Evolutionary conservation across 1,140 invertebrate genomes (phyloP).

Genomic region (Batillaria attramentaria): DNA sequence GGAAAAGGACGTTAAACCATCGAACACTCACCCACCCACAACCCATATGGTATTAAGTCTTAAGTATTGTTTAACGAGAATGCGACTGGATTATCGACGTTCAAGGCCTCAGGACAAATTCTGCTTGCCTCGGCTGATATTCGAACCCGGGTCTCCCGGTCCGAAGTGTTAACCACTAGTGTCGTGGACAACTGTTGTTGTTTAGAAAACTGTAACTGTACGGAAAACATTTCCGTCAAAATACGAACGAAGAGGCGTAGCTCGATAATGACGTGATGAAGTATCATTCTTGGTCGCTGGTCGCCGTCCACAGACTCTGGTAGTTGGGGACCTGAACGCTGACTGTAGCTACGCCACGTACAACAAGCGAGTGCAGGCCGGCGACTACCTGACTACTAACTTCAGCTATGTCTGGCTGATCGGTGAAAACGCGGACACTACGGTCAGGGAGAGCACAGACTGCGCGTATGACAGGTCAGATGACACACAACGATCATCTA

Average conservation of each 20-base stretch:
- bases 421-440: background rate
- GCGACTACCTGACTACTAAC: conserved; percentile 3
- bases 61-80: too few relatives aligned
- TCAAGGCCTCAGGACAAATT: too few relatives aligned
- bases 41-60: too few relatives aligned
- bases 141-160: background rate
- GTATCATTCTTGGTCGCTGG: background rate
- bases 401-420: background rate
- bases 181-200: background rate
- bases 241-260: background rate
- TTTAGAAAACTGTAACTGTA: background rate
- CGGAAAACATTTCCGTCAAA: background rate
- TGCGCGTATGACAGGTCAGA: conserved; percentile 4
- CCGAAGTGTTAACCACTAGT: background rate
- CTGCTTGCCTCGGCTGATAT: background rate
- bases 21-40: too few relatives aligned
- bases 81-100: too few relatives aligned
- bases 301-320: background rate
- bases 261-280: background rate
- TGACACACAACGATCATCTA: too few relatives aligned
- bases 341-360: background rate
- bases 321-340: background rate
- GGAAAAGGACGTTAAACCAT: too few relatives aligned
- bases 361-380: background rate
- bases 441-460: background rate